These are phyloP conservation scores for Sarcoramphus papa DNA, from an alignment of 2,797 vertebrate genomes.

Conservation along the genomic window DNA sequence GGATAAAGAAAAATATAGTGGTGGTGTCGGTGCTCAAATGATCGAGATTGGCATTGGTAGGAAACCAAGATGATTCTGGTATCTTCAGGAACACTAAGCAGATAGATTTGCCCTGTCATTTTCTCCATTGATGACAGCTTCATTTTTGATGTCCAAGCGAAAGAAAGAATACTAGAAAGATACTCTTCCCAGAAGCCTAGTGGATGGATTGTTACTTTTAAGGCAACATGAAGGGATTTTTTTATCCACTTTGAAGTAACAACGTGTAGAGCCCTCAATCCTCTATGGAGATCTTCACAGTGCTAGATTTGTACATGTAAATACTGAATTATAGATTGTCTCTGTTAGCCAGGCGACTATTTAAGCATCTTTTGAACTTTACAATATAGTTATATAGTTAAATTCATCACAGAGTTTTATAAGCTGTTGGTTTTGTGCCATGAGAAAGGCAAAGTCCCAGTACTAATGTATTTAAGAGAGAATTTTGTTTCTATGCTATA, in stretches of 20 bases:
- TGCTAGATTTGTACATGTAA: not conserved
- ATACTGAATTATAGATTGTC: not conserved
- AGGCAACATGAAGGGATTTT: not conserved
- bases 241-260: not conserved
- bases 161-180: not conserved
- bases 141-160: not conserved
- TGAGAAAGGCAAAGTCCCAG: not conserved
- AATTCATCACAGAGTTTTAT: not conserved
- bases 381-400: not conserved
- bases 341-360: not conserved
- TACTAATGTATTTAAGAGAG: not conserved
- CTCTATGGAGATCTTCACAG: not conserved
- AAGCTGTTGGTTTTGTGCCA: not conserved
- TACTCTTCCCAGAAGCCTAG: not conserved
- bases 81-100: not conserved
- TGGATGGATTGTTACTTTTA: not conserved
- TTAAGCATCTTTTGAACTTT: not conserved
- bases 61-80: not conserved
- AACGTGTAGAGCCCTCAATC: not conserved
- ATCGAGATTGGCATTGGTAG: not conserved
- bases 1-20: not conserved
- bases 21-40: not conserved
- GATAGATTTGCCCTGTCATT: not conserved
- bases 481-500: not conserved
- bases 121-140: not conserved